Evolutionary conservation across 2,113 vertebrate species (phyloP), one percentile per base, ranked within the genome.

Genomic region (Ciconia stormi): DNA sequence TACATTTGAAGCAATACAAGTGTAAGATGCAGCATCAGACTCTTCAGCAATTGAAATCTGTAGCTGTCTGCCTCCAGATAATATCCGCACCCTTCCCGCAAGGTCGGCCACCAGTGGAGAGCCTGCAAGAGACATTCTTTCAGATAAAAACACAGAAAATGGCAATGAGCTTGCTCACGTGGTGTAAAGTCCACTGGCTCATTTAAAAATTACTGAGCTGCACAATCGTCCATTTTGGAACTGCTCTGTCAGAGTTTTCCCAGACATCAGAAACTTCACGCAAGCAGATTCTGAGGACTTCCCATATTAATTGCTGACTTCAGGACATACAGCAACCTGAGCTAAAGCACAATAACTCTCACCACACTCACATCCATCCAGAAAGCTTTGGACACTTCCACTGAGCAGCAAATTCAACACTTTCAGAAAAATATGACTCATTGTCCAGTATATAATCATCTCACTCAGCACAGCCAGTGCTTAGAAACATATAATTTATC

Each of bases 1-100:
- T 34, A 97, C n/a, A 5, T 98, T 99, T 11, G 99, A 98, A 49
- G 99, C 99, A 53, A 97, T 82, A 85, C 99, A 99, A 36, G 96
- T 96, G 82, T 99, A 99, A 32, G 98, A 98, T 6, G 98, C 99
- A 50, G 99, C 72, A 73, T 99, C 99, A 14, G 98, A 97, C 58
- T 97, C 98, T 47, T 99, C 98, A 67, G 98, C 98, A 3, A 96
- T 69, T 47, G 99, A 98, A 95, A 99, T 98, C 90, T 99, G 99
- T 49, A 99, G 97, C 91, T 99, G 99, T 5, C 99, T 98, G 56
- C 99, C 99, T 81, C 99, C 99, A 13, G 99, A 99, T 62, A 99
- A 89, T 80, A 99, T 89, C 52, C 98, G 97, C 62, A 99, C 92
- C 47, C 98, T 96, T 52, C 98, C 98, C 0, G 42, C 94, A 5